These are phyloP conservation scores for Strigops habroptila DNA, from an alignment of 2,113 vertebrate genomes.

Conservation along the genomic window DNA sequence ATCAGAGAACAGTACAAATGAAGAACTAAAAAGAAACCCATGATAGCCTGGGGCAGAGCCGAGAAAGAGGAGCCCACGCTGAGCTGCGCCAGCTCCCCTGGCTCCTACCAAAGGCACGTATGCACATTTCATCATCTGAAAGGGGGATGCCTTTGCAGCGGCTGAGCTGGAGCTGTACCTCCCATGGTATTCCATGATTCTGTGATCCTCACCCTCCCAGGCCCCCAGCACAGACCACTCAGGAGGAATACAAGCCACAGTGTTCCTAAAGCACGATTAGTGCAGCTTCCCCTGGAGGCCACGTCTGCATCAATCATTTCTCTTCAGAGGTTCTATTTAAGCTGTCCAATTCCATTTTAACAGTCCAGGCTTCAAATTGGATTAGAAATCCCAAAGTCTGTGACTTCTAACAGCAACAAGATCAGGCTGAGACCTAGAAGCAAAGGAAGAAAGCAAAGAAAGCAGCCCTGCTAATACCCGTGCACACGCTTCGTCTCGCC, in stretches of 20 bases:
- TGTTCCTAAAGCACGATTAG: background rate
- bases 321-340: background rate
- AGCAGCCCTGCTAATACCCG: background rate
- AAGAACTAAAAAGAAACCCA: background rate
- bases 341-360: background rate
- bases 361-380: background rate
- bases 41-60: background rate
- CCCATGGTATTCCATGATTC: background rate
- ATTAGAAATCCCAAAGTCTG: background rate
- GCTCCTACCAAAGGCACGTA: background rate
- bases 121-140: accelerated
- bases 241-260: background rate
- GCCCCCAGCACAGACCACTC: background rate
- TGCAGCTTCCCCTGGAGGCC: background rate
- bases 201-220: background rate
- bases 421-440: background rate
- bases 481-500: background rate
- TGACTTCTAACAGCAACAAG: background rate
- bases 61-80: background rate
- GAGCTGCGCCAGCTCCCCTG: background rate
- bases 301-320: background rate
- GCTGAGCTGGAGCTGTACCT: background rate
- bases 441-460: background rate
- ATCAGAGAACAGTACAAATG: background rate
- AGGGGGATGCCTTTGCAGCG: accelerated